Evolutionary conservation across 1,140 invertebrate genomes (phyloP), one percentile per base, ranked within the genome.

Genomic region (Melanaphis sacchari): DNA sequence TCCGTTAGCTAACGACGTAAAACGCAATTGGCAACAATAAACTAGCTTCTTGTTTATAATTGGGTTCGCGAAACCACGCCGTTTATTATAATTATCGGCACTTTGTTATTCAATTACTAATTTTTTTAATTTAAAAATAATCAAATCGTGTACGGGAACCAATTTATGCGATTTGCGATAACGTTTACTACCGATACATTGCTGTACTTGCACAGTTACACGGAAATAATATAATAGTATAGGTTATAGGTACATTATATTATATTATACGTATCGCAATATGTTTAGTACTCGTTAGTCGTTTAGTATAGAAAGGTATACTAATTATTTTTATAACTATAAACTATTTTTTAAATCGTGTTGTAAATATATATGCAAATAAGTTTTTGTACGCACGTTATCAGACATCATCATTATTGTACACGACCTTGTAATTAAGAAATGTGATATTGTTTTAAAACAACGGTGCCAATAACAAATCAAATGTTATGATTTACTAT

Each of bases 101-200:
- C n/a, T 54, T 41, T 38, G n/a, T 52, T 52, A 52, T 26, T 89
- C 46, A 89, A 88, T 54, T 89, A 89, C 38, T 89, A 38, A 54
- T 54, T 49, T 36, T 89, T 89, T 54, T 89, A 89, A 89, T 89
- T 89, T 52, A 89, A 89, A 89, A 89, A 54, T 89, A 89, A 54
- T 54, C 5, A 26, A 52, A 52, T 89, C 31, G 21, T 89, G 46
- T 22, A 31, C 22, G 31, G 22, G 46, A n/a, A 26, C 31, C 18
- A 24, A 26, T 54, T 89, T 54, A 89, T 88, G 11, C 49, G 36
- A 54, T 54, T 89, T 38, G 24, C 9, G n/a, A 89, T 89, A 89
- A 52, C n/a, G n/a, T 24, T 11, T 52, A 54, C 26, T 46, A 88
- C 26, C 84, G 43, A 46, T 31, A 85, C 40, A 31, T 26, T 85